phyloP scores from a whole-genome alignment of 1,140 invertebrate species.

The Eueides isabella region DNA sequence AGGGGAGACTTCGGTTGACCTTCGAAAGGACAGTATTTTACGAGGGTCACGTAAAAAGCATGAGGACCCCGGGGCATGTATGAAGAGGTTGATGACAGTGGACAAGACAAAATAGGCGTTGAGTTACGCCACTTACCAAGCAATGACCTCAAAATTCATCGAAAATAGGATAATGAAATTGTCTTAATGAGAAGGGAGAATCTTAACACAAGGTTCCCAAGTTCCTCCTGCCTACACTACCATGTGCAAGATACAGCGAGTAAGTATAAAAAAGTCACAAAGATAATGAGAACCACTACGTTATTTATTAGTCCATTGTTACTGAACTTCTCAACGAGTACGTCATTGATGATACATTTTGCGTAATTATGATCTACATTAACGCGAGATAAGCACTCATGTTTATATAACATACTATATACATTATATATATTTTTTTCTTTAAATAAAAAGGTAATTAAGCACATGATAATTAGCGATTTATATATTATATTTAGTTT shows the following conservation, averaged over 20 bases:
- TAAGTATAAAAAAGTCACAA: neutral
- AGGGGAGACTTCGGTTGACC: too few relatives aligned
- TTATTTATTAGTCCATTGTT: conserved; percentile 15
- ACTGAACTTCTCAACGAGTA: neutral
- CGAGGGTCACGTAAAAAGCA: too few relatives aligned
- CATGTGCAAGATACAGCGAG: neutral
- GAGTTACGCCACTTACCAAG: neutral
- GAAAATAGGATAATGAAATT: neutral
- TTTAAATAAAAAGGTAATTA: too few relatives aligned
- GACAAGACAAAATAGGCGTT: too few relatives aligned
- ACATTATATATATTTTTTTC: too few relatives aligned
- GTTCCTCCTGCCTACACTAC: neutral
- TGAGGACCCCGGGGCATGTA: too few relatives aligned
- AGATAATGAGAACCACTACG: too few relatives aligned
- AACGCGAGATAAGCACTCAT: neutral
- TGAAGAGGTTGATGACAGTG: too few relatives aligned
- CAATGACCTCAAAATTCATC: neutral
- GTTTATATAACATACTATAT: neutral
- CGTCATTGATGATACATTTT: conserved; percentile 8
- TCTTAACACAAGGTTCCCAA: neutral
- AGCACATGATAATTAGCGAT: too few relatives aligned
- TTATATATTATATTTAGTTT: too few relatives aligned
- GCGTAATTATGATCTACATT: conserved; percentile 4
- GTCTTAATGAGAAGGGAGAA: neutral
- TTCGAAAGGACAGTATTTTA: too few relatives aligned